Base-by-base conservation (phyloP, 2,888 invertebrate genomes). In the Rhopalosiphum nymphaeae region DNA sequence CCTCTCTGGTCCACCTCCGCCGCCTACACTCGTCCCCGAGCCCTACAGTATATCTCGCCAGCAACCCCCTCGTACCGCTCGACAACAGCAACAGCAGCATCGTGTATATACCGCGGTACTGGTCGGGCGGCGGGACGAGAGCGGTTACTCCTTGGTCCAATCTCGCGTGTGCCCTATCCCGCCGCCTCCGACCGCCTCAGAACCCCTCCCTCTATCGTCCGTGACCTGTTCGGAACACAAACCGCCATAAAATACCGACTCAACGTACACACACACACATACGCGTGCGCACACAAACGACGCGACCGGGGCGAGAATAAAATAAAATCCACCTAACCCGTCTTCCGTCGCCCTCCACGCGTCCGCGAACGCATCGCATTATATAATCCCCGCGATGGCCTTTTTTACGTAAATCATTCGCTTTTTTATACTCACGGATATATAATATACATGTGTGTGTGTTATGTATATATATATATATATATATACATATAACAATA, bases 351-450 rank as follows among this genome's bases (percentile, higher is more conserved):
- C 25, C 92, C 86, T 16, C n/a, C 57, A 53, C 11, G n/a, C 36
- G 46, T 29, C 86, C 86, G 25, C 87, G 49, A 49, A 29, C 87
- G 87, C n/a, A 88, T 88, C 44, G 57, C 49, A 53, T 78, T 53
- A 25, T 90, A 90, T 91, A 88, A 88, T 88, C 92, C 88, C 88
- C 53, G 53, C 92, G 88, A 92, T 78, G 88, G 88, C 92, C 92
- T 92, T 92, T 92, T 92, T 92, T 88, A 88, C 92, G 92, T 92
- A 92, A 92, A 92, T 92, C 92, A 92, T 92, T 29, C 92, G 88
- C 53, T 67, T 92, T 92, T 92, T 92, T 88, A 86, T 91, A 46
- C 29, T 36, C 49, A 16, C 26, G 3, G 1, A 9, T 26, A 10
- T 29, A 49, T n/a, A 46, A 86, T 61, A 3, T 21, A 61, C 26